Evolutionary conservation across 1,140 invertebrate genomes (phyloP), one percentile per base, ranked within the genome.

Genomic region (Rhagoletis zephyria): DNA sequence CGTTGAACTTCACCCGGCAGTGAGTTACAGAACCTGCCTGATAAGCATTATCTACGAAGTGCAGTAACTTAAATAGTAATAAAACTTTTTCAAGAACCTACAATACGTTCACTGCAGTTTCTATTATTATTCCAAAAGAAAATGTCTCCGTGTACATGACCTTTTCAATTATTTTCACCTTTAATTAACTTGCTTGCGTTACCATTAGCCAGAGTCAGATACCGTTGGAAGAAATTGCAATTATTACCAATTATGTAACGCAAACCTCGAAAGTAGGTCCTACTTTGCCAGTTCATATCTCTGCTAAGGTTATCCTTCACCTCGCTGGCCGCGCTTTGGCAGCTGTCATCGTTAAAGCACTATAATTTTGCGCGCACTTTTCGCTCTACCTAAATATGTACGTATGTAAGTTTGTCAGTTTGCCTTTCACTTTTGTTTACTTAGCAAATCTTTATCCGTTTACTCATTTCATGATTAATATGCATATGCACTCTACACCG

Each of bases 401-500:
- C 14, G 0, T 45, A 14, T 45, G 0, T 70, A 10, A 12, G 42
- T 45, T 7, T 56, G 7, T 81, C 3, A 7, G 0, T 30, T 2
- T 56, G 7, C n/a, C 3, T 19, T 77, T 77, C 12, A 56, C 48
- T 51, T 6, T 14, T 56, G 3, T 81, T 81, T 81, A 30, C 51
- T 81, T 81, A 59, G 48, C 48, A 81, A 81, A 81, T 81, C 74
- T 59, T 56, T 81, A 81, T 51, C 14, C 74, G 59, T 81, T 81
- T 48, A 30, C 74, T 59, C 48, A 56, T 9, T 81, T 59, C 30
- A 56, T 81, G 74, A 51, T 12, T 81, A 81, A 81, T 74, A 74
- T 74, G 12, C 48, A 10, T 16, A 56, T 81, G 74, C 74, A 16
- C 19, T 81, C 74, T 81, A 56, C 48, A 7, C 51, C 10, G 67